Conservation (phyloP, 2,113 vertebrate species). For the Cercocebus atys region DNA sequence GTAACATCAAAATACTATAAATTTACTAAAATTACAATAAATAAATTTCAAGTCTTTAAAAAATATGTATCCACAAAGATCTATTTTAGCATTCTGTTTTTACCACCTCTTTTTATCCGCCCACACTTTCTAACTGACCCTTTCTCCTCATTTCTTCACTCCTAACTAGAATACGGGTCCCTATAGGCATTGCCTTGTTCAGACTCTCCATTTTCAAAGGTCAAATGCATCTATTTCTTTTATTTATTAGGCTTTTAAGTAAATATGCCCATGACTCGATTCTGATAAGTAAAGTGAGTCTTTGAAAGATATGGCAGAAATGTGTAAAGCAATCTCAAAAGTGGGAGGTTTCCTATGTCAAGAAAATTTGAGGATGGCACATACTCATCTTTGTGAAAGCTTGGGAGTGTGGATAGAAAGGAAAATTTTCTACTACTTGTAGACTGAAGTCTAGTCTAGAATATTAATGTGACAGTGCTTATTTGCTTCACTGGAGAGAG, state of each 20-base stretch:
- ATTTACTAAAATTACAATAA: background rate
- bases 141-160: background rate
- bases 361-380: background rate
- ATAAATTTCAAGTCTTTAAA: background rate
- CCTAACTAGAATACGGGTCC: background rate
- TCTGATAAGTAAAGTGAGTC: conserved; percentile 6
- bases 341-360: background rate
- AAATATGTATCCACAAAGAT: background rate
- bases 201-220: conserved; percentile 13
- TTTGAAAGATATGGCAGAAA: conserved; percentile 10
- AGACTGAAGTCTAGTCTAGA: background rate
- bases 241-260: conserved; percentile 44
- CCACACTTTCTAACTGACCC: background rate
- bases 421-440: background rate
- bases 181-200: background rate
- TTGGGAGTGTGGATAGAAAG: background rate
- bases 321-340: conserved; percentile 33
- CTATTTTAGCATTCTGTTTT: background rate
- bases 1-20: background rate
- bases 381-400: background rate
- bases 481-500: background rate
- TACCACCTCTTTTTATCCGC: background rate
- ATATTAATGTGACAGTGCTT: background rate
- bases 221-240: conserved; percentile 19
- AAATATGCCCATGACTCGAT: background rate